Conservation (phyloP, 2,113 vertebrate species). For the Oryzias melastigma region DNA sequence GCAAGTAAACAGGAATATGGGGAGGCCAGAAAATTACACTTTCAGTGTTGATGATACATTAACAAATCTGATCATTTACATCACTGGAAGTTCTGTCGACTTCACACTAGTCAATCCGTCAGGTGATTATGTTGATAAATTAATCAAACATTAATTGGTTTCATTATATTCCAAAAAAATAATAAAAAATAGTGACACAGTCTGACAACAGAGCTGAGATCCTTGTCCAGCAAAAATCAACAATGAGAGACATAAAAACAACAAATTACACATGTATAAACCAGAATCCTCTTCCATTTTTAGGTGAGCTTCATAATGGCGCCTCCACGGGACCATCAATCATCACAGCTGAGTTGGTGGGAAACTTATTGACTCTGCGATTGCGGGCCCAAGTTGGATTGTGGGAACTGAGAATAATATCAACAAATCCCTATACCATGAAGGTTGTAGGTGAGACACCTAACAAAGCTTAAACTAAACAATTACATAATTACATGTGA, state of each 20-base stretch:
- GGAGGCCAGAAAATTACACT: conserved; percentile 30
- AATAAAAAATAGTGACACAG: too few species aligned
- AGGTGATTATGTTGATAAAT: conserved; percentile 37
- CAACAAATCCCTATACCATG: conserved; percentile 49
- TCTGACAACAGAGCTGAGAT: too few species aligned
- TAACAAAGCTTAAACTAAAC: too few species aligned
- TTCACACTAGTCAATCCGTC: conserved; percentile 54
- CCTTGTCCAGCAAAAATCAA: too few species aligned
- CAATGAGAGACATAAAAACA: too few species aligned
- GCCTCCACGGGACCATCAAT: conserved; percentile 30
- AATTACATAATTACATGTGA: too few species aligned
- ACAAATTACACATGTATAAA: too few species aligned
- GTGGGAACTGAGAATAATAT: conserved; percentile 56
- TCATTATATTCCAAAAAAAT: too few species aligned
- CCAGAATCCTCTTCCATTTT: neutral
- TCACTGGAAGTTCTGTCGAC: conserved; percentile 40
- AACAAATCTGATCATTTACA: conserved; percentile 48
- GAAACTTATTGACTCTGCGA: conserved; percentile 52
- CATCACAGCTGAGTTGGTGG: conserved; percentile 30
- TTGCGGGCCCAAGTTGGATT: conserved; percentile 37
- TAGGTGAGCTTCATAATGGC: conserved; percentile 49
- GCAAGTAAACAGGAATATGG: conserved; percentile 45
- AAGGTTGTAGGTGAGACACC: conserved; percentile 60
- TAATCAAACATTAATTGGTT: too few species aligned
- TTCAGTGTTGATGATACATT: conserved; percentile 55